Conservation (phyloP, 2,888 invertebrate species). For the Dione vanillae region DNA sequence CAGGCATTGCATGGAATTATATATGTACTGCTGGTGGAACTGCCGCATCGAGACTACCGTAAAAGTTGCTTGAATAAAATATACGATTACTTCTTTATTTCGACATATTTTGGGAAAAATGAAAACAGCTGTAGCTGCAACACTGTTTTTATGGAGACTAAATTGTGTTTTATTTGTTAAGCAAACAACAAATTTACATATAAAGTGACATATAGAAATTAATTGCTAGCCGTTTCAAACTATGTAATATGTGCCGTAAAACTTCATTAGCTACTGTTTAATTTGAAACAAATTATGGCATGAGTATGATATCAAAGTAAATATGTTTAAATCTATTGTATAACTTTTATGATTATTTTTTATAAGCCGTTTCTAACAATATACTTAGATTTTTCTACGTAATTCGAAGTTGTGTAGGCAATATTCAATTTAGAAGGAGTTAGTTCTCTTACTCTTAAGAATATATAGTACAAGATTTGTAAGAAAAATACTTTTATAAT, state of each 20-base stretch:
- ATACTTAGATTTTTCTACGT: conserved; percentile 1
- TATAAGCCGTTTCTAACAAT: not conserved
- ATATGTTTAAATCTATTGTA: not conserved
- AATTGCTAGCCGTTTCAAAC: not conserved
- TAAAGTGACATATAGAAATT: not conserved
- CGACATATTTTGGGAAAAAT: conserved; percentile 18
- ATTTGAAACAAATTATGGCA: not conserved
- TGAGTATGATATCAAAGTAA: too few relatives aligned
- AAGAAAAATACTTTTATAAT: too few relatives aligned
- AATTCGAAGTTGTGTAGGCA: not conserved
- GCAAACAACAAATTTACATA: conserved; percentile 5
- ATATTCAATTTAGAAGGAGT: too few relatives aligned
- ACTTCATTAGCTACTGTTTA: conserved; percentile 4
- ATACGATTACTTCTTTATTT: conserved; percentile 1
- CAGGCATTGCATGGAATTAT: conserved; percentile 9
- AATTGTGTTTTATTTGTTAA: not conserved
- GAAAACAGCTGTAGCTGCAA: not conserved
- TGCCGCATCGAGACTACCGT: conserved; percentile 18
- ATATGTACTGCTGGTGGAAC: conserved; percentile 6
- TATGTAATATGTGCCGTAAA: not conserved
- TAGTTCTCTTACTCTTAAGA: too few relatives aligned
- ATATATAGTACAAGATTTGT: too few relatives aligned
- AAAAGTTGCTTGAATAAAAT: conserved; percentile 20
- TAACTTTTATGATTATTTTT: too few relatives aligned
- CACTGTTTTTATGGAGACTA: not conserved